Percentiles rank a stretch among this genome's conserved stretches.
Evolutionary conservation across 2,113 vertebrate genomes (phyloP).

Genomic region (Chauna torquata): DNA sequence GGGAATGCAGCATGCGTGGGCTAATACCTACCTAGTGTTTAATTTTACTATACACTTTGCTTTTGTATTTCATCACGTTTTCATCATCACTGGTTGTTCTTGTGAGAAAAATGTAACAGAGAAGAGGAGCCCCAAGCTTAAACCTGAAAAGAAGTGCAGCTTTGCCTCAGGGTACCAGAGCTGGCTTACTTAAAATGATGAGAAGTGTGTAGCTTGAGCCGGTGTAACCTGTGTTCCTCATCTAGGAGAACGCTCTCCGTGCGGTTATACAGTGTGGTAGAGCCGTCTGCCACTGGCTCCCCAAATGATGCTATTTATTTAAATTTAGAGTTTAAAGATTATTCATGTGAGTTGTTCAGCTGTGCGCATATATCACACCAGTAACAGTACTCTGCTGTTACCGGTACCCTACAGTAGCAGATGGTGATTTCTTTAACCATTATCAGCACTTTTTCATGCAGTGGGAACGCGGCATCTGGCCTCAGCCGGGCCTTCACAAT

Average conservation of each 20-base stretch:
- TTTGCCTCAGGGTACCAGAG: background rate
- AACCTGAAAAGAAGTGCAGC: background rate
- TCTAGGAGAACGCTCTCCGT: background rate
- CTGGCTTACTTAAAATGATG: background rate
- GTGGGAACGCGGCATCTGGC: conserved; percentile 34
- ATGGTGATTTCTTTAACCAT: background rate
- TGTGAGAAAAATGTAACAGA: background rate
- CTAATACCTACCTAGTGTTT: background rate
- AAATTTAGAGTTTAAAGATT: background rate
- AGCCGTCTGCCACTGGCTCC: rapidly evolving
- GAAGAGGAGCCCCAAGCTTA: background rate
- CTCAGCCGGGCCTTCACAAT: background rate
- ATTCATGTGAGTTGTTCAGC: background rate
- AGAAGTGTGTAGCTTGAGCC: background rate
- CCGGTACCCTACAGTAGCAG: background rate
- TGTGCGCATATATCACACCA: background rate
- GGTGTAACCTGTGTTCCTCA: background rate
- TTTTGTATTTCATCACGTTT: background rate
- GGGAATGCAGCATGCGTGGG: background rate
- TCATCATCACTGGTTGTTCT: background rate
- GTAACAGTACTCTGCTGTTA: background rate
- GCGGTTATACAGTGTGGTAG: background rate
- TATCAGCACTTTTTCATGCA: background rate
- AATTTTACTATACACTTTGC: background rate
- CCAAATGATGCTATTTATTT: rapidly evolving